Percentiles rank a stretch among this genome's conserved stretches.
Evolutionary conservation across 1,140 invertebrate species (phyloP).

Genomic region (Dolichoris vasculosae): DNA sequence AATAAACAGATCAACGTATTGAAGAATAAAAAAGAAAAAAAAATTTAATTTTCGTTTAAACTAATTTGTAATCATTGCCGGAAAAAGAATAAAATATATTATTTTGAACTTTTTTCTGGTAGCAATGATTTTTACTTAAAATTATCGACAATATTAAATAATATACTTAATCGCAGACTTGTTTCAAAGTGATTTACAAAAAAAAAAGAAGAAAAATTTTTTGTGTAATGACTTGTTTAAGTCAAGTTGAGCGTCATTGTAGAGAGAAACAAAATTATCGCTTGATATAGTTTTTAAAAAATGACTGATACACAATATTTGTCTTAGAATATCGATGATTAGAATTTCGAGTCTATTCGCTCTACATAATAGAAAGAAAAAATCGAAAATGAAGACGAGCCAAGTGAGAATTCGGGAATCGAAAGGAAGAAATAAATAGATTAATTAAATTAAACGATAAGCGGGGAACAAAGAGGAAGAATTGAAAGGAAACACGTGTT

Average conservation of each 20-base stretch:
- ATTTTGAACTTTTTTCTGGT: constrained; percentile 20
- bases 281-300: constrained; percentile 31
- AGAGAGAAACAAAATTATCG: constrained; percentile 12
- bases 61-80: constrained; percentile 18
- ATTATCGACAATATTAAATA: constrained; percentile 48
- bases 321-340: constrained; percentile 41
- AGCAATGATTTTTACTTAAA: constrained; percentile 36
- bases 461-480: constrained; percentile 2
- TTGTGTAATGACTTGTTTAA: not conserved
- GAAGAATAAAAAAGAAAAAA: constrained; percentile 38
- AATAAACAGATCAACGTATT: not conserved
- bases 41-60: constrained; percentile 7
- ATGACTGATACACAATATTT: constrained; percentile 26
- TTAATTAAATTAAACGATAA: constrained; percentile 12
- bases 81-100: constrained; percentile 1
- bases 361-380: not conserved
- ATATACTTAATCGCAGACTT: not conserved
- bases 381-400: not conserved
- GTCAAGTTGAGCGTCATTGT: not conserved
- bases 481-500: constrained; percentile 55
- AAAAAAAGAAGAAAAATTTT: not conserved
- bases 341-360: not conserved
- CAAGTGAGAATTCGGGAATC: not conserved
- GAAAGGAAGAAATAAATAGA: not conserved
- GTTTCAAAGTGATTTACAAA: not conserved